These are phyloP conservation scores for Dermatemys mawii DNA, from an alignment of 2,113 vertebrate genomes.

Conservation along the genomic window DNA sequence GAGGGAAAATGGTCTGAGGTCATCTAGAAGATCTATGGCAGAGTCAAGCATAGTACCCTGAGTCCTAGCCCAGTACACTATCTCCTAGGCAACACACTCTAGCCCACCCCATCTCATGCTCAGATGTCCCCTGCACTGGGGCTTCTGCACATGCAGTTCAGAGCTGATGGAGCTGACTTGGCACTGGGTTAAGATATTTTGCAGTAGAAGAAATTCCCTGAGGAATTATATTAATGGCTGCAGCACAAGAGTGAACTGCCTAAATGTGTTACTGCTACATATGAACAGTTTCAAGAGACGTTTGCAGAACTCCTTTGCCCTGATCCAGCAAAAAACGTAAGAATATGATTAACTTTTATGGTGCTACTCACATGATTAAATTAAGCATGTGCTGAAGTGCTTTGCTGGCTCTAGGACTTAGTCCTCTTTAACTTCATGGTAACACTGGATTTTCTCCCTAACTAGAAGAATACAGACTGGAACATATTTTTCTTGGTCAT, in stretches of 20 bases:
- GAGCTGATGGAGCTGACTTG: neutral
- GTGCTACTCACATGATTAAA: neutral
- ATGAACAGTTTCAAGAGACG: neutral
- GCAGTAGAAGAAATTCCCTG: neutral
- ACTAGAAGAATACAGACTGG: neutral
- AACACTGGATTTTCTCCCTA: neutral
- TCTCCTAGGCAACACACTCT: neutral
- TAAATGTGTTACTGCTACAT: accelerated
- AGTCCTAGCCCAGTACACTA: neutral
- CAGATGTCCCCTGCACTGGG: neutral
- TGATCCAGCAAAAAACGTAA: neutral
- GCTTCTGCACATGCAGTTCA: accelerated
- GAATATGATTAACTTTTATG: neutral
- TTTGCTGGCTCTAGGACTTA: neutral
- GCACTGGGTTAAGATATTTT: neutral
- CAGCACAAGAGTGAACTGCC: accelerated
- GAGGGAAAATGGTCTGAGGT: neutral
- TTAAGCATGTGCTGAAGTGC: neutral
- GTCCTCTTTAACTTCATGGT: neutral
- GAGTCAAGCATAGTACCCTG: neutral
- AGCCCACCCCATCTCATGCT: neutral
- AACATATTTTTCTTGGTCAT: neutral
- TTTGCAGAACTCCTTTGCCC: neutral
- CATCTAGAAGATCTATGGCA: neutral
- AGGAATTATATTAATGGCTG: neutral